Percentiles rank a stretch among this genome's conserved stretches.
phyloP scores from a whole-genome alignment of 2,797 vertebrate genomes.

The Sebastes aleutianus region DNA sequence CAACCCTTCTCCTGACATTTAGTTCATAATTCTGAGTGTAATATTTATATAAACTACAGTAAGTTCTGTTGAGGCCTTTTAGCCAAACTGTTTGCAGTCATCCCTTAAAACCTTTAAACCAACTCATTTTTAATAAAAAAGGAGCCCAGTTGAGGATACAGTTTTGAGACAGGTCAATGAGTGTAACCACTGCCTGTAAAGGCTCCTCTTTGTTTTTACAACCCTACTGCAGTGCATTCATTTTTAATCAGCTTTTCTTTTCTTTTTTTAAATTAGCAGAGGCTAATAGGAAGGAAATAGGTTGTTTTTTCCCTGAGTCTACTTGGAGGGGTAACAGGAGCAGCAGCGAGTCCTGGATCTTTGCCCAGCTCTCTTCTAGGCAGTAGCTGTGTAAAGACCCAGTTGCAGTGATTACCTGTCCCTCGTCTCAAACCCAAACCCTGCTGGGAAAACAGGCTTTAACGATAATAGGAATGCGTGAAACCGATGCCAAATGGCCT shows the following conservation, averaged over 20 bases:
- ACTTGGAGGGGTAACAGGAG: conserved; percentile 8
- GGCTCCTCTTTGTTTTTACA: conserved; percentile 60
- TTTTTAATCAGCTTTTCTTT: conserved; percentile 60
- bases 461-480: conserved; percentile 50
- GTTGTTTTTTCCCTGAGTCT: background rate
- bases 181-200: conserved; percentile 48
- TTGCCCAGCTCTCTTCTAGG: conserved; percentile 31
- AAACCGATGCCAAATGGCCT: conserved; percentile 59
- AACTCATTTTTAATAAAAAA: conserved; percentile 32
- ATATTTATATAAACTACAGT: conserved; percentile 19
- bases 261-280: conserved; percentile 43
- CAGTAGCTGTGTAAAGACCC: conserved; percentile 47
- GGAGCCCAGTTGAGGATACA: conserved; percentile 17
- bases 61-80: background rate
- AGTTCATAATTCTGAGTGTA: conserved; percentile 14
- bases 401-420: conserved; percentile 49
- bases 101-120: conserved; percentile 33
- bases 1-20: conserved; percentile 11
- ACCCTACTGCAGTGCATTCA: conserved; percentile 49
- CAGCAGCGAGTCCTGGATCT: conserved; percentile 33
- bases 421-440: conserved; percentile 46
- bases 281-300: conserved; percentile 28
- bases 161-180: conserved; percentile 37
- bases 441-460: conserved; percentile 67
- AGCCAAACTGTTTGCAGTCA: conserved; percentile 33